phyloP scores from a whole-genome alignment of 2,888 invertebrate genomes.

The Sinopyrophorus schimmeli region DNA sequence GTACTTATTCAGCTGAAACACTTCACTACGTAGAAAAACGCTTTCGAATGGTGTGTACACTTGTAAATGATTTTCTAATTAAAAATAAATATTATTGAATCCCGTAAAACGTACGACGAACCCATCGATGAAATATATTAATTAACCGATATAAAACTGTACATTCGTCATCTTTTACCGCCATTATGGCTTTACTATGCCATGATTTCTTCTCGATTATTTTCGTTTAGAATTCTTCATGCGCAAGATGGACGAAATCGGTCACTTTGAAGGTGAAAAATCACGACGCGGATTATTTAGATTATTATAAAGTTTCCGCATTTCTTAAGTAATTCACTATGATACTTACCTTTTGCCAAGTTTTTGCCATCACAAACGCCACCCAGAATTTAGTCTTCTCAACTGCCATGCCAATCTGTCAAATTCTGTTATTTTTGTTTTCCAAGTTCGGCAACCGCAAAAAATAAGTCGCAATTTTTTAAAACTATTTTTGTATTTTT shows the following conservation, averaged over 20 bases:
- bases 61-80: too few species aligned
- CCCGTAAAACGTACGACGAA: constrained; percentile 3
- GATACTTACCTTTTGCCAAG: constrained; percentile 76
- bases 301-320: constrained; percentile 15
- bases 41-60: too few species aligned
- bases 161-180: constrained; percentile 50
- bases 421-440: constrained; percentile 46
- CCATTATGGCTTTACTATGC: constrained; percentile 50
- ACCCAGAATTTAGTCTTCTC: constrained; percentile 75
- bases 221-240: constrained; percentile 16
- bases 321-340: constrained; percentile 43
- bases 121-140: constrained; percentile 16
- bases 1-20: constrained; percentile 35
- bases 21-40: too few species aligned
- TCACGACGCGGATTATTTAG: constrained; percentile 9
- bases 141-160: constrained; percentile 36
- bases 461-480: constrained; percentile 24
- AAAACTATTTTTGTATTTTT: constrained; percentile 11
- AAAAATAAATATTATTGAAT: constrained; percentile 7
- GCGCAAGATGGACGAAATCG: constrained; percentile 5
- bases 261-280: constrained; percentile 1
- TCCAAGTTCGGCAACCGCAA: constrained; percentile 41
- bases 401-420: constrained; percentile 60
- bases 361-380: constrained; percentile 78
- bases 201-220: constrained; percentile 28